Evolutionary conservation across 2,797 vertebrate genomes (phyloP), one percentile per base, ranked within the genome.

Genomic region (Myiotriccus ornatus): DNA sequence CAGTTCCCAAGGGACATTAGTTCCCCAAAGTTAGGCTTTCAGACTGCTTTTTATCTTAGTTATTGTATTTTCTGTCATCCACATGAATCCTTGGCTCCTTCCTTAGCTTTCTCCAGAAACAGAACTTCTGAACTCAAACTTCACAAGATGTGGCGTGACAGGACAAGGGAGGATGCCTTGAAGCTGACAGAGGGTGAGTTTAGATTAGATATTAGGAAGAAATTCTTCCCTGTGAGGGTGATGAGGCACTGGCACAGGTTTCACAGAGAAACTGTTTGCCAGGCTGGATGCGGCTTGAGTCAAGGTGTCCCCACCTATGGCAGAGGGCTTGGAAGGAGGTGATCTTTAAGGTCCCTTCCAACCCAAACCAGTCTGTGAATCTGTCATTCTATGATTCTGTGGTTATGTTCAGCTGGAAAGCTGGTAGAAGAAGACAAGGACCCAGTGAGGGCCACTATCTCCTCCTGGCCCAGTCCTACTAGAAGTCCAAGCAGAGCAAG

Each of bases 211-310:
- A 27, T 20, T 15, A 25, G 12, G 20, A 77, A 44, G 17, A 11
- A 64, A 56, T 44, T 19, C 24, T n/a, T n/a, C 13, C 10, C 23
- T 50, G 14, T 19, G 24, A 34, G 44, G 17, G 17, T 39, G 37
- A 21, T 0, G 14, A 50, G 28, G 14, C 11, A 15, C 55, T 75
- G 62, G 25, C 10, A 62, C 18, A 60, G 46, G 39, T 0, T 24
- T 8, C 9, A 25, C 43, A 77, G 43, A 64, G 79, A 4, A 46
- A 24, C 44, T 83, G 71, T 12, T n/a, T 70, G 28, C 19, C 50
- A 30, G 50, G 50, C 0, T 37, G 32, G 32, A 37, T 0, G 0
- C 9, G 12, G 19, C 6, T 43, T 44, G 56, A 52, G 12, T 39
- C 20, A 70, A 77, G 23, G 24, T 15, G 20, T 2, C 43, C 37